Conservation (phyloP, 2,888 invertebrate genomes). For the Lypha dubia region DNA sequence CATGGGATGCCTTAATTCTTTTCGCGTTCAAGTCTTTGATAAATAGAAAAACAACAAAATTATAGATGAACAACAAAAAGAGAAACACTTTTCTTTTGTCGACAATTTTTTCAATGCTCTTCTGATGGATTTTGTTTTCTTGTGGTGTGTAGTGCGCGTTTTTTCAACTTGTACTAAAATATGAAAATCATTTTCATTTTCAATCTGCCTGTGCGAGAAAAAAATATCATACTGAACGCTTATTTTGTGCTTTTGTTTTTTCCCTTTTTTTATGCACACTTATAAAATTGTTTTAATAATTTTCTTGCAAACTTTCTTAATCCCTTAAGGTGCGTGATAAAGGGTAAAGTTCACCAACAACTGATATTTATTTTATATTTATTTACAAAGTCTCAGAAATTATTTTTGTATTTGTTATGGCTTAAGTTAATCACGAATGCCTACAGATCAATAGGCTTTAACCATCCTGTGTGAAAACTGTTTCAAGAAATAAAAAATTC, state of each 20-base stretch:
- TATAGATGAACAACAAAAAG: too few species aligned
- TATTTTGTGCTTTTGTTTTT: constrained; percentile 65
- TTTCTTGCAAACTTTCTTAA: constrained; percentile 50
- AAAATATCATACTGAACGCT: constrained; percentile 44
- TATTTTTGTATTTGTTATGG: too few species aligned
- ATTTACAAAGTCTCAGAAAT: too few species aligned
- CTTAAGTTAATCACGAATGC: too few species aligned
- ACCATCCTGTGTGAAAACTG: too few species aligned
- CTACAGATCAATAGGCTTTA: too few species aligned
- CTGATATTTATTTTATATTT: too few species aligned
- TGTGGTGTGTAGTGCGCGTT: constrained; percentile 69
- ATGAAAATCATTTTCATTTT: constrained; percentile 72
- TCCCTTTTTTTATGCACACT: constrained; percentile 53
- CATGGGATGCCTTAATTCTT: neutral
- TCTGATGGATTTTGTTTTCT: constrained; percentile 19
- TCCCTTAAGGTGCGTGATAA: constrained; percentile 8
- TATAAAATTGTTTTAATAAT: constrained; percentile 55
- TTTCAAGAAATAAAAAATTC: too few species aligned
- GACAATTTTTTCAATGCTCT: constrained; percentile 30
- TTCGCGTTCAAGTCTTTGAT: neutral
- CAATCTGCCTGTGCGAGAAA: constrained; percentile 50
- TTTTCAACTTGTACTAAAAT: constrained; percentile 69
- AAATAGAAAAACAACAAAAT: constrained; percentile 1
- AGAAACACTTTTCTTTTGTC: constrained; percentile 5
- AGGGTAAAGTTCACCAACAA: neutral